Percentiles rank a stretch among this genome's conserved stretches.
These are phyloP conservation scores for Craterocephalus amniculus DNA, from an alignment of 2,797 vertebrate species.

Conservation along the genomic window DNA sequence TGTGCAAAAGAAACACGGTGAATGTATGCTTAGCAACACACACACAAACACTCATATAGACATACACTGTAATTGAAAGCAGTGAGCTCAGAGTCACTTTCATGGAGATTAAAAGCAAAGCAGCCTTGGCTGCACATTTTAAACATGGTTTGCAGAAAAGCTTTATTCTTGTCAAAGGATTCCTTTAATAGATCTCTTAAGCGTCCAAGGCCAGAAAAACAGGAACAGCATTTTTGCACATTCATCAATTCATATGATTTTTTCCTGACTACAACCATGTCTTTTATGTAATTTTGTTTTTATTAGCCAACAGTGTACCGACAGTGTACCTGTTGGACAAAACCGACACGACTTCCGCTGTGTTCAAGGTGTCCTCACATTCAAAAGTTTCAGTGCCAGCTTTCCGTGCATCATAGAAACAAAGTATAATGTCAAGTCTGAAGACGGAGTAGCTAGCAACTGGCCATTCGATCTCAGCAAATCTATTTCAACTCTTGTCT, in stretches of 20 bases:
- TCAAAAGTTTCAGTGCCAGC: constrained; percentile 1
- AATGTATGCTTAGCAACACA: not conserved
- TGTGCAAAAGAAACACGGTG: constrained; percentile 23
- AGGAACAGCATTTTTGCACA: constrained; percentile 4
- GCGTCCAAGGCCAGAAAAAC: constrained; percentile 38
- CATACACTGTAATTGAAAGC: constrained; percentile 32
- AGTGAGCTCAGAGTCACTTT: constrained; percentile 57
- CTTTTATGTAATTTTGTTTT: constrained; percentile 20
- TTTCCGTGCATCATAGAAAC: constrained; percentile 29
- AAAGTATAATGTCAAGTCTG: constrained; percentile 31
- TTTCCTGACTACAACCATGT: not conserved
- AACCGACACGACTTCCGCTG: constrained; percentile 4
- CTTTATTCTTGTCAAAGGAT: constrained; percentile 30
- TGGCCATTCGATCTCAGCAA: constrained; percentile 61
- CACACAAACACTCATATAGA: not conserved
- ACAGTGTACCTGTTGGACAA: not conserved
- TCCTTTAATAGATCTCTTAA: constrained; percentile 31
- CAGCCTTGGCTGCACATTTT: constrained; percentile 65
- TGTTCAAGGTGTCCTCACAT: constrained; percentile 23
- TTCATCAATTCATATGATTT: constrained; percentile 7
- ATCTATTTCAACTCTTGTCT: constrained; percentile 67
- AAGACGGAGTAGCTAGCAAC: constrained; percentile 39
- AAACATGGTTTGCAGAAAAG: constrained; percentile 45
- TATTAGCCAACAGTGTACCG: no score
- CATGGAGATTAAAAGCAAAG: constrained; percentile 64